phyloP scores from a whole-genome alignment of 2,113 vertebrate species.

The Garra rufa region DNA sequence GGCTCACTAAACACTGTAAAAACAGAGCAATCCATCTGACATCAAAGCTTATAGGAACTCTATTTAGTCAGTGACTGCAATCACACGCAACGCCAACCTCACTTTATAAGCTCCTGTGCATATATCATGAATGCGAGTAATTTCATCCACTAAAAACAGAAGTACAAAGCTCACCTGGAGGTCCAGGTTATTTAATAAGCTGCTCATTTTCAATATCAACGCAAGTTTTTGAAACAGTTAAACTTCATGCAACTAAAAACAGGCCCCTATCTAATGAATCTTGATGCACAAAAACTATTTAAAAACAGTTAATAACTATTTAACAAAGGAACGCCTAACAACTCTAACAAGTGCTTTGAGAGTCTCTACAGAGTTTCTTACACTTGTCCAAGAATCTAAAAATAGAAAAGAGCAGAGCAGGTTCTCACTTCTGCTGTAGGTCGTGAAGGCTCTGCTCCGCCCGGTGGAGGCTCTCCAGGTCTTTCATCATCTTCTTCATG shows the following conservation, averaged over 20 bases:
- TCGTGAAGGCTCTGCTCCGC: constrained; percentile 97
- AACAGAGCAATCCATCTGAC: neutral
- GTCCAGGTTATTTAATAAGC: neutral
- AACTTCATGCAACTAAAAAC: neutral
- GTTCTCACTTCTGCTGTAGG: constrained; percentile 91
- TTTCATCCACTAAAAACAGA: neutral
- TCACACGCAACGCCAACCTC: neutral
- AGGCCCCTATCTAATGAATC: neutral
- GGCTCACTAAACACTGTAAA: neutral
- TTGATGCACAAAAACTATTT: neutral
- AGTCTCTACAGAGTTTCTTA: neutral
- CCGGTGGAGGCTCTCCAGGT: constrained; percentile 94
- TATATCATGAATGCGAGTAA: neutral
- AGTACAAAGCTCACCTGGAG: constrained; percentile 7
- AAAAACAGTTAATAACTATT: too few species aligned
- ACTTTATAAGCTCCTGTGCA: neutral
- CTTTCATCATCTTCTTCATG: constrained; percentile 99
- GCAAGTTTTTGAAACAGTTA: too few species aligned
- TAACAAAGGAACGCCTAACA: neutral
- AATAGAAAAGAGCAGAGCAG: constrained; percentile 1
- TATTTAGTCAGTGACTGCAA: neutral
- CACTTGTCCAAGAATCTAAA: neutral
- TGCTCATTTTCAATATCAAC: neutral
- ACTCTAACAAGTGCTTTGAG: neutral
- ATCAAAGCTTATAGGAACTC: neutral